Percentiles rank a stretch among this genome's conserved stretches.
These are phyloP conservation scores for Rhodeus uyekii DNA, from an alignment of 2,797 vertebrate species.

Conservation along the genomic window DNA sequence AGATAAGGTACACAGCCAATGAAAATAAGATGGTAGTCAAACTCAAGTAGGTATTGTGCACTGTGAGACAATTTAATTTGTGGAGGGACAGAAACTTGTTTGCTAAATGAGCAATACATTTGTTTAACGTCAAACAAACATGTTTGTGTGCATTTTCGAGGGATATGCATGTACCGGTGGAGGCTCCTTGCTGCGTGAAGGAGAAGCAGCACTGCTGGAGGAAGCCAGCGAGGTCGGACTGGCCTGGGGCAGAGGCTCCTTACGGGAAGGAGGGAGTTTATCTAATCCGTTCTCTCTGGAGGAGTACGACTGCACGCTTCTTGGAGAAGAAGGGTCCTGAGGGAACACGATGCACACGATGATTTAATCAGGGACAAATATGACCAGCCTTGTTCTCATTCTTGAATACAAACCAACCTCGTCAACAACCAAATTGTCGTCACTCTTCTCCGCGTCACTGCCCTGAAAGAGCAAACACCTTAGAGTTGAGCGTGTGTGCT, in stretches of 20 bases:
- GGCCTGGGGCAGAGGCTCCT: slow-evolving; percentile 77
- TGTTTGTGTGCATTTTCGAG: background rate
- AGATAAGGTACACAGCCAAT: background rate
- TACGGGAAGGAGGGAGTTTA: slow-evolving; percentile 79
- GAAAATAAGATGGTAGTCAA: background rate
- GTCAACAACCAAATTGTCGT: slow-evolving; percentile 90
- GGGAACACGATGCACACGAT: background rate
- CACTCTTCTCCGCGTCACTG: slow-evolving; percentile 90
- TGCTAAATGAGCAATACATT: background rate
- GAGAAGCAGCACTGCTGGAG: slow-evolving; percentile 84
- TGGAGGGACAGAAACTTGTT: background rate
- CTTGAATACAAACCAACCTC: slow-evolving; percentile 75
- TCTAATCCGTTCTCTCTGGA: slow-evolving; percentile 86
- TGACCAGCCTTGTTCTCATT: background rate
- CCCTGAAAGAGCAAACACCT: slow-evolving; percentile 68
- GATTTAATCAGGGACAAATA: slow-evolving; percentile 36
- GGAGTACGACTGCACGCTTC: slow-evolving; percentile 87
- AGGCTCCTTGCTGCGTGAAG: slow-evolving; percentile 78
- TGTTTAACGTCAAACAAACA: background rate
- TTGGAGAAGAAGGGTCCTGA: slow-evolving; percentile 82
- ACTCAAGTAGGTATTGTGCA: background rate
- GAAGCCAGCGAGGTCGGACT: slow-evolving; percentile 86
- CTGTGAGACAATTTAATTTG: background rate
- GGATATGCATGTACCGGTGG: slow-evolving; percentile 67
- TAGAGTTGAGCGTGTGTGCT: background rate